Conservation (phyloP, 2,888 invertebrate genomes). For the Parasteatoda lunata region DNA sequence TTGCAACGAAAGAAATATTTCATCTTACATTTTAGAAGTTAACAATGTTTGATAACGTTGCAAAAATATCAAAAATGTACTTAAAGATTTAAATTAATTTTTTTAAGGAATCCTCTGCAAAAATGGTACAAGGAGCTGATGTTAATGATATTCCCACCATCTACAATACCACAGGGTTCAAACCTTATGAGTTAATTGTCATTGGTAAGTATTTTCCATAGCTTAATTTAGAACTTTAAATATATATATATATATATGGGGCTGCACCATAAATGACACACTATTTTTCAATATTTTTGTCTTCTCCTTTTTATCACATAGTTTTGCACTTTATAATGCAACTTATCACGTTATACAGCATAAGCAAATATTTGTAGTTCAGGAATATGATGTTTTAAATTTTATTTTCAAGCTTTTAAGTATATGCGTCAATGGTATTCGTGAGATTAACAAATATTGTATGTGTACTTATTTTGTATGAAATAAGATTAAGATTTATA, state of each 20-base stretch:
- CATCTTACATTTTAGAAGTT: too few relatives aligned
- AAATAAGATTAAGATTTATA: too few relatives aligned
- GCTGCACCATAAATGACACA: background rate
- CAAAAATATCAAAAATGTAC: too few relatives aligned
- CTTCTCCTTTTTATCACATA: background rate
- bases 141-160: constrained; percentile 81
- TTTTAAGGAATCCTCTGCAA: background rate
- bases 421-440: background rate
- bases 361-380: background rate
- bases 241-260: too few relatives aligned
- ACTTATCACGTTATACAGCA: background rate
- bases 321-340: background rate
- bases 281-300: constrained; percentile 1
- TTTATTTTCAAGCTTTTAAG: background rate
- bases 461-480: too few relatives aligned
- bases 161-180: constrained; percentile 81
- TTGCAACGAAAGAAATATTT: too few relatives aligned
- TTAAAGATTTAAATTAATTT: too few relatives aligned
- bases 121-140: constrained; percentile 75
- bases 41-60: too few relatives aligned
- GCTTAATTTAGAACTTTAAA: background rate
- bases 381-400: background rate
- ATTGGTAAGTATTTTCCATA: constrained; percentile 77
- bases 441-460: background rate
- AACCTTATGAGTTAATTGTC: constrained; percentile 82